Evolutionary conservation across 2,888 invertebrate species (phyloP), one percentile per base, ranked within the genome.

Genomic region (Himalopsyche japonica): DNA sequence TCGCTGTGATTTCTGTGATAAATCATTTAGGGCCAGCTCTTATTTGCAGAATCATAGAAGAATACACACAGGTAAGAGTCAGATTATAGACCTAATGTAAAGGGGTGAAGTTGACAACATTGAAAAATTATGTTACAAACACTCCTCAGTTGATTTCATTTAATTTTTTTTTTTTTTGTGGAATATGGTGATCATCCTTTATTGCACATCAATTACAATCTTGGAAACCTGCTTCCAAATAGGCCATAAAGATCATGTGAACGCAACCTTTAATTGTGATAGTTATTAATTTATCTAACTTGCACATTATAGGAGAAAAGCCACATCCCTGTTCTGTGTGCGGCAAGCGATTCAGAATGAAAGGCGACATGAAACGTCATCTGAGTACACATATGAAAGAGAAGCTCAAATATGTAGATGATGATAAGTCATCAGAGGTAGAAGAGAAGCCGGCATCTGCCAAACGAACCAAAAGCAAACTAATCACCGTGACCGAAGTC

Each of bases 301-400:
- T 12, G 15, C 5, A 43, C 12, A 86, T 88, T 89, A 20, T 89
- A 95, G 95, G 96, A 3, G 96, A 96, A 89, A 95, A 95, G 87
- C 97, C 97, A 0, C 95, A 96, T 90, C 93, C 94, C 8, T 97
- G 97, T 88, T 90, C 92, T 0, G 92, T 95, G 0, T 97, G 97
- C 89, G 95, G 94, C 0, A 97, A 97, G 89, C 94, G 95, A 34
- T 98, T 98, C 91, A 93, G 97, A 6, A 96, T 96, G 0, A 93
- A 95, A 3, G 96, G 96, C 20, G 97, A 97, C 89, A 94, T 97
- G 92, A 95, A 96, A 82, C 93, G 97, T 0, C 97, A 97, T 89
- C 91, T 94, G 89, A 94, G 94, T 80, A 95, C 95, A 0, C 97
- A 97, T 90, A 90, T 91, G 77, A 91, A 91, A 82, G 84, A 80